phyloP scores from a whole-genome alignment of 2,797 vertebrate species.

The Tadarida brasiliensis region DNA sequence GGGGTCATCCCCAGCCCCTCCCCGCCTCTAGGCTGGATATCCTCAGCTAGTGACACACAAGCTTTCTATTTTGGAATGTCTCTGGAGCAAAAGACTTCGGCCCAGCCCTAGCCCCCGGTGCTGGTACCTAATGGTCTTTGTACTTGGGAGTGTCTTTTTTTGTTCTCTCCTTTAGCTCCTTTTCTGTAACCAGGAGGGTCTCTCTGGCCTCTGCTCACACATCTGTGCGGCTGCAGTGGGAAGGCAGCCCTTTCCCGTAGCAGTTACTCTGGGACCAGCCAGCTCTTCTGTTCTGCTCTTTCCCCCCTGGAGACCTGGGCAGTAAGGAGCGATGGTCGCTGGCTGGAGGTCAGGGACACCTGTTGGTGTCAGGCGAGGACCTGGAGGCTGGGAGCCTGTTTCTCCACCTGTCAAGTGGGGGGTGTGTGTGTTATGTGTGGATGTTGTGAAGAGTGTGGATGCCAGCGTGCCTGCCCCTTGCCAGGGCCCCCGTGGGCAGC shows the following conservation, averaged over 20 bases:
- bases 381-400: neutral
- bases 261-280: neutral
- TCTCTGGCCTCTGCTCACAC: neutral
- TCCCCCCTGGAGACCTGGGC: fast-evolving
- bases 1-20: fast-evolving
- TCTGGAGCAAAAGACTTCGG: neutral
- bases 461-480: fast-evolving
- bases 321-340: neutral
- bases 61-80: neutral
- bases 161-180: no score
- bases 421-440: fast-evolving
- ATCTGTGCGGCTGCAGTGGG: fast-evolving
- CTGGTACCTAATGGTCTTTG: neutral
- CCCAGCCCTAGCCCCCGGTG: fast-evolving
- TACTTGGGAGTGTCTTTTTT: neutral
- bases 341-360: neutral
- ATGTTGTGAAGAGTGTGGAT: neutral
- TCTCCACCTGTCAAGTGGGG: neutral
- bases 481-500: neutral
- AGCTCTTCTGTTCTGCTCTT: neutral
- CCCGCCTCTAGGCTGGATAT: neutral
- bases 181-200: neutral
- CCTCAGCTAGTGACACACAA: neutral
- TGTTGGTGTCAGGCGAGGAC: neutral
- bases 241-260: no score